Percentiles rank a stretch among this genome's conserved stretches.
Evolutionary conservation across 2,797 vertebrate genomes (phyloP).

Genomic region (Mus caroli): DNA sequence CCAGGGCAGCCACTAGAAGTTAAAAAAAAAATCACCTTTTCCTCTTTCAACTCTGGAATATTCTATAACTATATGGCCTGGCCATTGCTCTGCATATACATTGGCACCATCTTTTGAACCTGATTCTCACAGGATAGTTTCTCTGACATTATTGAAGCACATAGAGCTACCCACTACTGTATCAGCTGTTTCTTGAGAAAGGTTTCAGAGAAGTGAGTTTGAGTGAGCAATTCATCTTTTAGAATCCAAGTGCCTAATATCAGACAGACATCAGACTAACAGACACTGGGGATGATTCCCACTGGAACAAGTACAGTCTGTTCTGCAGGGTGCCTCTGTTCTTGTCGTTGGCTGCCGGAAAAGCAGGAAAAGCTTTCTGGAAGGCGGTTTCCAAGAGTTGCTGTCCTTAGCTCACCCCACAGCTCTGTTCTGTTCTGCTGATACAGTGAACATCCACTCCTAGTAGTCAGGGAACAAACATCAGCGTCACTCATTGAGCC

Average conservation of each 20-base stretch:
- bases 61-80: not conserved
- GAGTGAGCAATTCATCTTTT: not conserved
- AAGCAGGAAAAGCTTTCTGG: not conserved
- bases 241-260: not conserved
- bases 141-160: not conserved
- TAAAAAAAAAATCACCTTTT: not conserved
- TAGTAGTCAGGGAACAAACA: constrained; percentile 52
- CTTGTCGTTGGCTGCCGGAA: not conserved
- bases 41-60: not conserved
- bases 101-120: not conserved
- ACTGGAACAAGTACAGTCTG: not conserved
- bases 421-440: constrained; percentile 21
- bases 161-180: fast-evolving
- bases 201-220: not conserved
- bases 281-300: not conserved
- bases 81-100: not conserved
- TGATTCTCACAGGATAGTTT: not conserved
- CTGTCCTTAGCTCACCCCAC: not conserved
- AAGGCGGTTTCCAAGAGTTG: constrained; percentile 23
- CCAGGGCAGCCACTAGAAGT: not conserved
- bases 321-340: not conserved
- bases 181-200: not conserved
- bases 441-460: not conserved
- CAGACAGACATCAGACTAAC: not conserved
- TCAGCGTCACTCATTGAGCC: not conserved